A percentile compares a stretch with the other conserved stretches of the same genome.
Conservation (phyloP, 2,888 invertebrate species). For the Lithophane leautieri region DNA sequence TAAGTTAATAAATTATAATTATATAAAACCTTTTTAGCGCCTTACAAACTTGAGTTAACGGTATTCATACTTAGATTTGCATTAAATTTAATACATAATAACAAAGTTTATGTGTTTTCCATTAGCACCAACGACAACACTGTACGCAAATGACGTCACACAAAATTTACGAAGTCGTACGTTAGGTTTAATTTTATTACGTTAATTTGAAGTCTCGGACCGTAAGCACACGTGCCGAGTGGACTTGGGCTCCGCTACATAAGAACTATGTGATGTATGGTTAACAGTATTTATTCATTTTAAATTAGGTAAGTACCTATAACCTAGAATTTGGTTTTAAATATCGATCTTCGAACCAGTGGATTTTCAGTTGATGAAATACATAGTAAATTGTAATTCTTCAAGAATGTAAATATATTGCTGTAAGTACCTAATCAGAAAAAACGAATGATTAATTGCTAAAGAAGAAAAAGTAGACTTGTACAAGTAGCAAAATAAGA, state of each 20-base stretch:
- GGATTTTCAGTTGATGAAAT: too few species aligned
- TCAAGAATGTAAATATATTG: too few species aligned
- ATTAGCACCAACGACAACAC: slow-evolving; percentile 40
- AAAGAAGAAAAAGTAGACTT: too few species aligned
- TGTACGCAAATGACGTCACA: slow-evolving; percentile 52
- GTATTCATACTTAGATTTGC: slow-evolving; percentile 15
- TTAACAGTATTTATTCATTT: slow-evolving; percentile 12
- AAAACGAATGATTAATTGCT: too few species aligned
- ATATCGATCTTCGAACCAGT: too few species aligned
- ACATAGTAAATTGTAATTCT: too few species aligned
- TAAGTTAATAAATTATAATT: neutral
- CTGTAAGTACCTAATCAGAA: too few species aligned
- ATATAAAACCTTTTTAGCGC: neutral
- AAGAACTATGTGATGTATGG: slow-evolving; percentile 11
- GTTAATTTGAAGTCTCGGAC: slow-evolving; percentile 75
- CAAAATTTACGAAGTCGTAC: slow-evolving; percentile 76
- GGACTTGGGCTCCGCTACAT: slow-evolving; percentile 62
- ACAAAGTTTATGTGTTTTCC: slow-evolving; percentile 55
- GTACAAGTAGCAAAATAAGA: too few species aligned
- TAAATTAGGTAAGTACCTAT: neutral
- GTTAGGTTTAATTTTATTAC: slow-evolving; percentile 78
- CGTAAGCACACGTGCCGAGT: slow-evolving; percentile 65
- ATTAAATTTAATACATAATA: slow-evolving; percentile 27
- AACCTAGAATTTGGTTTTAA: neutral
- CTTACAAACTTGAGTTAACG: neutral